Evolutionary conservation across 2,888 invertebrate species (phyloP), one percentile per base, ranked within the genome.

Genomic region (Hypena proboscidalis): DNA sequence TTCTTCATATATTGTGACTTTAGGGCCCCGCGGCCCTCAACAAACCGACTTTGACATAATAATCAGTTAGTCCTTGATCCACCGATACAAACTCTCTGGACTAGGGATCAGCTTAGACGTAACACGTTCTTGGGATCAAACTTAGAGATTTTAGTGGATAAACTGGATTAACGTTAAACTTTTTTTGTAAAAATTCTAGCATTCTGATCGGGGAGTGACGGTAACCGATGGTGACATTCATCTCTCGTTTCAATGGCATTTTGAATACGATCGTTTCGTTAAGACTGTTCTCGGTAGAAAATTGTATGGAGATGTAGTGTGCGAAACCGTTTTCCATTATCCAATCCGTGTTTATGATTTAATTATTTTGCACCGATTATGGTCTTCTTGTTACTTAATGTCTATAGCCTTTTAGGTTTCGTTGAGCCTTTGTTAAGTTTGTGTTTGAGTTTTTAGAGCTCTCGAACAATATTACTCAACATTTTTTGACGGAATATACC

Each of bases 71-170:
- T 70, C 67, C 58, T 59, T 58, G 66, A 67, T 70, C 72, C 64
- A 64, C 68, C 71, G 72, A 68, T 66, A 58, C 43, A 55, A 58
- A 53, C 50, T 56, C 43, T 59, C 49, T 64, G 58, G 61, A 64
- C 66, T 70, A 72, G 55, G 47, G 67, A 67, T 67, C 66, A 62
- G 57, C 55, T 76, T 75, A 77, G 68, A 73, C 67, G 69, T 71
- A 70, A 74, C 70, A 73, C 68, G 67, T 83, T 78, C 74, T 84
- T 85, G 88, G 88, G 88, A 89, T 80, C 89, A 89, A 88, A 83
- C 78, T 77, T 74, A 77, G 70, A 70, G 59, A 67, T 69, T 65
- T 56, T 71, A 61, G 51, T 57, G 51, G 45, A 55, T 40, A 40
- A 50, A 71, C 67, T 68, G 69, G 73, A 74, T 73, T 67, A 67